A percentile compares a stretch with the other conserved stretches of the same genome.
These are phyloP conservation scores for Todiramphus saurophagus DNA, from an alignment of 2,113 vertebrate species.

Conservation along the genomic window DNA sequence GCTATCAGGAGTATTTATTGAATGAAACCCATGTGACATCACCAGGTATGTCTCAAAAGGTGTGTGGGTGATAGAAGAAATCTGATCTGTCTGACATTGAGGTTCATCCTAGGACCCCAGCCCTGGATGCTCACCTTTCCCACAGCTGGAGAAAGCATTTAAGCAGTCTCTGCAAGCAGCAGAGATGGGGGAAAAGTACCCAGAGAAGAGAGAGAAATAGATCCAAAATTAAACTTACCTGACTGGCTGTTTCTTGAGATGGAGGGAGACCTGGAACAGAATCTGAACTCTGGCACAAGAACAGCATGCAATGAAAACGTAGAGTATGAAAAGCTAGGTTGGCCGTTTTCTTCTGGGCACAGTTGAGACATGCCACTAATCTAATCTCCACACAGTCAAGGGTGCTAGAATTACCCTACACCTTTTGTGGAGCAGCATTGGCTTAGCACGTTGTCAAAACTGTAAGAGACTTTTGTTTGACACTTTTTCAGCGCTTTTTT, in stretches of 20 bases:
- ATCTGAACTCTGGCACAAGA: neutral
- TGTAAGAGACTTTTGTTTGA: neutral
- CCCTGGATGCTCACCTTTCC: neutral
- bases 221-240: neutral
- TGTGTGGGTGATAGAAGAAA: neutral
- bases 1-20: neutral
- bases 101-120: neutral
- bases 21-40: fast-evolving
- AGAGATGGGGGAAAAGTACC: neutral
- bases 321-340: neutral
- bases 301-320: neutral
- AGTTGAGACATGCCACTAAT: neutral
- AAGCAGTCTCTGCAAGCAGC: neutral
- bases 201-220: neutral
- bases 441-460: neutral
- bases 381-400: neutral
- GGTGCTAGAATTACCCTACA: neutral
- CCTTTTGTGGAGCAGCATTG: neutral
- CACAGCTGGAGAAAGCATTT: neutral
- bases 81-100: neutral
- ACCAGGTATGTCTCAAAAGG: neutral
- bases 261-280: neutral
- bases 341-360: neutral
- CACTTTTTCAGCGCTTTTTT: neutral
- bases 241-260: neutral